Percentiles rank a stretch among this genome's conserved stretches.
Evolutionary conservation across 2,113 vertebrate species (phyloP).

Genomic region (Odontesthes bonariensis): DNA sequence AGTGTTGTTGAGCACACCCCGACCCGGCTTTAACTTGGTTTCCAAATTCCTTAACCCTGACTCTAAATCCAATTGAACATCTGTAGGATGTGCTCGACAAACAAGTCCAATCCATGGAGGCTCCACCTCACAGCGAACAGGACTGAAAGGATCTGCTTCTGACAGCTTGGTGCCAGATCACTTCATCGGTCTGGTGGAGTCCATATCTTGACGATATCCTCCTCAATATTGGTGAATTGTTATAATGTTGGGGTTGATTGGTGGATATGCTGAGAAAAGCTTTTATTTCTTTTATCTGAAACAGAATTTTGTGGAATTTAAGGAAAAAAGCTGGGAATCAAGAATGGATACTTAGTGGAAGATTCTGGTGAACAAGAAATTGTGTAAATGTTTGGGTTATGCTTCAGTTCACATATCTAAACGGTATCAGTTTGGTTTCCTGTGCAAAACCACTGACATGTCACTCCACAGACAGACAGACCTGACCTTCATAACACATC

Average conservation of each 20-base stretch:
- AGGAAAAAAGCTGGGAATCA: slow-evolving; percentile 3
- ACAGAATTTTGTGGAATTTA: slow-evolving; percentile 1
- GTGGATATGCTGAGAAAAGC: background rate
- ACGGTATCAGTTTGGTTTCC: slow-evolving; percentile 42
- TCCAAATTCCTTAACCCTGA: too few relatives aligned
- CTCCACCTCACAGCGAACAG: too few relatives aligned
- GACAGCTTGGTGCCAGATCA: too few relatives aligned
- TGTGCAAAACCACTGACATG: slow-evolving; percentile 45
- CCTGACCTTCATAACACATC: slow-evolving; percentile 88
- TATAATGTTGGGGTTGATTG: too few relatives aligned
- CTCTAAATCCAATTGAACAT: too few relatives aligned
- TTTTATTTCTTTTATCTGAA: background rate
- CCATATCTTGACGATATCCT: too few relatives aligned
- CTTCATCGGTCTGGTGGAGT: too few relatives aligned
- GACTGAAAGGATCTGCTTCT: too few relatives aligned
- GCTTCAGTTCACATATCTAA: slow-evolving; percentile 32
- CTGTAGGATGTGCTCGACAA: too few relatives aligned
- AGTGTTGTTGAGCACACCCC: background rate
- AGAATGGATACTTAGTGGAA: background rate
- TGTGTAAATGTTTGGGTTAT: slow-evolving; percentile 34
- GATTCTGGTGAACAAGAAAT: slow-evolving; percentile 9
- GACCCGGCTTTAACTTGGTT: too few relatives aligned
- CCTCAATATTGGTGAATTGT: too few relatives aligned
- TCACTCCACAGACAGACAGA: slow-evolving; percentile 73
- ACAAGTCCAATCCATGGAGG: too few relatives aligned